Evolutionary conservation across 1,140 invertebrate genomes (phyloP), one percentile per base, ranked within the genome.

Genomic region (Bombus turneri): DNA sequence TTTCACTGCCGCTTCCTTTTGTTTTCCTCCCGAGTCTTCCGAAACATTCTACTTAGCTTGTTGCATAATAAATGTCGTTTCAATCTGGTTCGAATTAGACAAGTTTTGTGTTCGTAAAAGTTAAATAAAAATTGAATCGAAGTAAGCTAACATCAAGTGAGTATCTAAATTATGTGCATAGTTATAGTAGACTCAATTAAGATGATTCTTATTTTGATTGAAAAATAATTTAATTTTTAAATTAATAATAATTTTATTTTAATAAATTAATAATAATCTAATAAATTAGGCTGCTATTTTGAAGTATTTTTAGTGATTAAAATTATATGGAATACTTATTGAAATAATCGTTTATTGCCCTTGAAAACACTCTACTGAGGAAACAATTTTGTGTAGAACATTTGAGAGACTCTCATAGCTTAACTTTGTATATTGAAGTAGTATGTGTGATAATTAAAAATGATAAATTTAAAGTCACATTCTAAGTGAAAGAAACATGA

Each of bases 1-100:
- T 89, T 89, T 86, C 88, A 82, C 87, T 81, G 62, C 25, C 72
- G 64, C 68, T 75, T 83, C 75, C 79, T 86, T 81, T 90, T 83
- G 31, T 71, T 85, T 57, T 89, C 83, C 89, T 64, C 41, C 59
- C 66, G 37, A 64, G 41, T 83, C 83, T 79, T 69, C 81, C 62
- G 84, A 80, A 88, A 68, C 59, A 22, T 22, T 41, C 13, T 10
- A 25, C 43, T 59, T 43, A 10, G 59, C 28, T n/a, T n/a, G 28
- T n/a, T 13, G 59, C 59, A n/a, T 62, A n/a, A 62, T n/a, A 28
- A 62, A n/a, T 62, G 28, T n/a, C 28, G 28, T n/a, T 62, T n/a
- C 28, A n/a, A n/a, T n/a, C 59, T n/a, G 10, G 59, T n/a, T 62
- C 28, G 59, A 62, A 62, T n/a, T 28, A 13, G 28, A 3, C 3